Percentiles rank a stretch among this genome's conserved stretches.
These are phyloP conservation scores for Leptatherina wallacei DNA, from an alignment of 2,797 vertebrate genomes.

Conservation along the genomic window DNA sequence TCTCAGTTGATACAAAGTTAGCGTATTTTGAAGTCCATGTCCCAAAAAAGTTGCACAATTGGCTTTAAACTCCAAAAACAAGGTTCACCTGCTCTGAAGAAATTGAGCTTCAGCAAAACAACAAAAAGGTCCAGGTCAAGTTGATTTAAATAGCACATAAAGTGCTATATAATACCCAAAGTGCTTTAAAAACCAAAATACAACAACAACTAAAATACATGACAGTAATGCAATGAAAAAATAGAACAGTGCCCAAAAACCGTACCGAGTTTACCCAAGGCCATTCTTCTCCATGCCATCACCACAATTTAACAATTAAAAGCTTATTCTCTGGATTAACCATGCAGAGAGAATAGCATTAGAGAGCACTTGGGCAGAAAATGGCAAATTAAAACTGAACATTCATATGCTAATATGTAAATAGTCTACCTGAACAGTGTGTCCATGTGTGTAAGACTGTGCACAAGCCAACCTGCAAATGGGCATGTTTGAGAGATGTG, in stretches of 20 bases:
- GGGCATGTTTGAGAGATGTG: slow-evolving; percentile 21
- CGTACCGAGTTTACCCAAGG: slow-evolving; percentile 35
- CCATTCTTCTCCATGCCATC: slow-evolving; percentile 58
- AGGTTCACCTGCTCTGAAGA: slow-evolving; percentile 4
- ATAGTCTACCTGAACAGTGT: slow-evolving; percentile 66
- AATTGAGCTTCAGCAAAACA: too few species aligned
- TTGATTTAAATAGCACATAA: too few species aligned
- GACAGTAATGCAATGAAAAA: neutral
- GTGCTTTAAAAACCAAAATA: neutral
- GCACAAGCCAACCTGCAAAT: slow-evolving; percentile 4
- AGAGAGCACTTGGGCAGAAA: slow-evolving; percentile 78
- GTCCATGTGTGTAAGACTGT: slow-evolving; percentile 19
- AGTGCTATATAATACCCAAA: too few species aligned
- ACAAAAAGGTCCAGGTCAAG: too few species aligned
- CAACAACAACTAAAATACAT: neutral
- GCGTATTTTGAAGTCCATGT: neutral
- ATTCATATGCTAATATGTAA: slow-evolving; percentile 77
- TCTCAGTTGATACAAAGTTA: neutral
- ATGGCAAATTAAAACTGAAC: slow-evolving; percentile 79
- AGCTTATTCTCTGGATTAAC: slow-evolving; percentile 66
- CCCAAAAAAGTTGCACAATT: neutral
- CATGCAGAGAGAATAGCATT: slow-evolving; percentile 66
- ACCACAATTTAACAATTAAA: slow-evolving; percentile 75
- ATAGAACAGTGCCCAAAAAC: neutral
- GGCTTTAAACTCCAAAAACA: neutral